Percentiles rank a stretch among this genome's conserved stretches.
These are phyloP conservation scores for Coranthus polyacanthus DNA, from an alignment of 2,797 vertebrate species.

Conservation along the genomic window DNA sequence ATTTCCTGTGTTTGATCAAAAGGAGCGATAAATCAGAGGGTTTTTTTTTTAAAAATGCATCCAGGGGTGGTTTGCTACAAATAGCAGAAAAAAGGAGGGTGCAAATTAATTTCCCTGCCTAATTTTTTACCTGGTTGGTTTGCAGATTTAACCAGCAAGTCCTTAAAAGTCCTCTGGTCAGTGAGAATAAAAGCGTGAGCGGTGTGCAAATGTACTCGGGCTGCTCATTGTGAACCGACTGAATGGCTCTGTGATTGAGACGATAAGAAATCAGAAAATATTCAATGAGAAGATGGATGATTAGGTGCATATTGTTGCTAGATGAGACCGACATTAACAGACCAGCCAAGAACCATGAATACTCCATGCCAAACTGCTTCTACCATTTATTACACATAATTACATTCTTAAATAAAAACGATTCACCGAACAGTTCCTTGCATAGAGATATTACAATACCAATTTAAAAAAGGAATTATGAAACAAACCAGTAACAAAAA, in stretches of 20 bases:
- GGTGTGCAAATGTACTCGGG: constrained; percentile 7
- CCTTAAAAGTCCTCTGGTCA: constrained; percentile 12
- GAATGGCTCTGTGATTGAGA: constrained; percentile 69
- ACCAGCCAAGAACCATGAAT: constrained; percentile 66
- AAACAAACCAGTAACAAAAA: constrained; percentile 99
- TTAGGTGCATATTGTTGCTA: constrained; percentile 60
- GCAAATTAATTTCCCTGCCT: constrained; percentile 42
- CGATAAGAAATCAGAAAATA: constrained; percentile 66
- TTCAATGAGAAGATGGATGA: constrained; percentile 48
- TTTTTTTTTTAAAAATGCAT: constrained; percentile 18
- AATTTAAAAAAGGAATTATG: constrained; percentile 99
- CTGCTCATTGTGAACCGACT: constrained; percentile 49
- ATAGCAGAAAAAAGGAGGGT: constrained; percentile 36
- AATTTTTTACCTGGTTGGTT: constrained; percentile 24
- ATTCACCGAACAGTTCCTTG: constrained; percentile 99
- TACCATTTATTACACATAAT: constrained; percentile 99
- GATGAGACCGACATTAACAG: constrained; percentile 58
- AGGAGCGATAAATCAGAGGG: constrained; percentile 59
- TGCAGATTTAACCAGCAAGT: not conserved
- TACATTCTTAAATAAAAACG: constrained; percentile 99
- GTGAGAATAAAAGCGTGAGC: constrained; percentile 15
- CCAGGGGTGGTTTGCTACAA: constrained; percentile 34
- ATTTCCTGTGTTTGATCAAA: constrained; percentile 70
- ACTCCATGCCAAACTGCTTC: constrained; percentile 93
- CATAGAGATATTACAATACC: constrained; percentile 99